Conservation (phyloP, 2,113 vertebrate species). For the Irena cyanogastra region DNA sequence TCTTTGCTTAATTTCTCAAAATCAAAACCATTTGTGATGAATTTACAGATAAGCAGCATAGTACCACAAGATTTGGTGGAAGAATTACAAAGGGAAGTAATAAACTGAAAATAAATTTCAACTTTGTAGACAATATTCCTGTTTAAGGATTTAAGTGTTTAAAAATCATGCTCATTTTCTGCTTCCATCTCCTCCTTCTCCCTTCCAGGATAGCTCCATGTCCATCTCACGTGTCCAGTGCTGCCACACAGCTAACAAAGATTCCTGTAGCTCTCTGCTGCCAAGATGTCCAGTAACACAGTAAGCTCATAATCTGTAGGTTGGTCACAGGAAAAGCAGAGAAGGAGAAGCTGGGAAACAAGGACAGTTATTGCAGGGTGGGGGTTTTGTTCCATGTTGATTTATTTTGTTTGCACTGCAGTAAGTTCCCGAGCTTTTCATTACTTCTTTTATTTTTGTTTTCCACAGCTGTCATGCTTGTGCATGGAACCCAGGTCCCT, state of each 20-base stretch:
- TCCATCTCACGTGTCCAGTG: neutral
- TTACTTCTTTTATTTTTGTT: neutral
- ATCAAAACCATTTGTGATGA: neutral
- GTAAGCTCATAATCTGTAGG: constrained; percentile 14
- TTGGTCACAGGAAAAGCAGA: neutral
- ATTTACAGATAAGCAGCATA: neutral
- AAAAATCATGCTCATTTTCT: neutral
- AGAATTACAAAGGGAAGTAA: neutral
- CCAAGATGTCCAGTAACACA: neutral
- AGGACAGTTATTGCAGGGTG: neutral
- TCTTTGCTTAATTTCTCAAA: neutral
- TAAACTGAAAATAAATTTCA: neutral
- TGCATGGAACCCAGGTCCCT: neutral
- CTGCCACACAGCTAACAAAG: neutral
- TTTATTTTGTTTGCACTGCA: neutral
- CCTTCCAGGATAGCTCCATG: neutral
- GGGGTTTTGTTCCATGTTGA: neutral
- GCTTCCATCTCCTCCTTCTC: neutral
- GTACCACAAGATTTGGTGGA: neutral
- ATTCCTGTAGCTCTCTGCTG: neutral
- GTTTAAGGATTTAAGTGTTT: neutral
- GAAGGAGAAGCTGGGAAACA: neutral
- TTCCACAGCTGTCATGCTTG: constrained; percentile 16
- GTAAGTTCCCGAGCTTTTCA: neutral
- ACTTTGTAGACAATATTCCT: neutral